phyloP scores from a whole-genome alignment of 1,140 invertebrate genomes.

The Caerostris extrusa region DNA sequence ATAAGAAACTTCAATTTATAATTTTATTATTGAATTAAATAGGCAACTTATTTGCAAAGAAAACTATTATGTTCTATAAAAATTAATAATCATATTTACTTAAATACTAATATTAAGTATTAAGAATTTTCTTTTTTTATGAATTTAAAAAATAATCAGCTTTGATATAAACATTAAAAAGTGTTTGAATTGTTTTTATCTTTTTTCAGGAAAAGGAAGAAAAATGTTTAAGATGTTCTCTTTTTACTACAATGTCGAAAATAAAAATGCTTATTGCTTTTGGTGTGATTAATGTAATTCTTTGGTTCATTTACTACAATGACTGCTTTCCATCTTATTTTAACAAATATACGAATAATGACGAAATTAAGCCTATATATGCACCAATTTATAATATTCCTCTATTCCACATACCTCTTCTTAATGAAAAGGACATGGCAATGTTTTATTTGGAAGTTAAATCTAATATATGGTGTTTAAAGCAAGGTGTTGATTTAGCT shows the following conservation, averaged over 20 bases:
- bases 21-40: too few relatives aligned
- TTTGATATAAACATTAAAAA: too few relatives aligned
- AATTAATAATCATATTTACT: too few relatives aligned
- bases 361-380: not conserved
- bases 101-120: too few relatives aligned
- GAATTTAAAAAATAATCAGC: too few relatives aligned
- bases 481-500: slow-evolving; percentile 30
- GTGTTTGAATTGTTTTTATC: too few relatives aligned
- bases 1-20: too few relatives aligned
- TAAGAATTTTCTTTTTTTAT: too few relatives aligned
- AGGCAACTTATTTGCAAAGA: too few relatives aligned
- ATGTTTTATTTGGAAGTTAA: slow-evolving; percentile 70
- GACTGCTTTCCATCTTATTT: slow-evolving; percentile 13
- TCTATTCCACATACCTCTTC: slow-evolving; percentile 78
- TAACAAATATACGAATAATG: not conserved
- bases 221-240: slow-evolving; percentile 36
- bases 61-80: too few relatives aligned
- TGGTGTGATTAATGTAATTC: slow-evolving; percentile 35
- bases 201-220: slow-evolving; percentile 70
- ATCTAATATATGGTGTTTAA: slow-evolving; percentile 68
- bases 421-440: slow-evolving; percentile 58
- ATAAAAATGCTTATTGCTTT: slow-evolving; percentile 60
- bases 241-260: slow-evolving; percentile 2
- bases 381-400: slow-evolving; percentile 54
- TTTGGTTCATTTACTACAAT: slow-evolving; percentile 46